Percentiles rank a stretch among this genome's conserved stretches.
phyloP scores from a whole-genome alignment of 2,113 vertebrate genomes.

The Micromys minutus region DNA sequence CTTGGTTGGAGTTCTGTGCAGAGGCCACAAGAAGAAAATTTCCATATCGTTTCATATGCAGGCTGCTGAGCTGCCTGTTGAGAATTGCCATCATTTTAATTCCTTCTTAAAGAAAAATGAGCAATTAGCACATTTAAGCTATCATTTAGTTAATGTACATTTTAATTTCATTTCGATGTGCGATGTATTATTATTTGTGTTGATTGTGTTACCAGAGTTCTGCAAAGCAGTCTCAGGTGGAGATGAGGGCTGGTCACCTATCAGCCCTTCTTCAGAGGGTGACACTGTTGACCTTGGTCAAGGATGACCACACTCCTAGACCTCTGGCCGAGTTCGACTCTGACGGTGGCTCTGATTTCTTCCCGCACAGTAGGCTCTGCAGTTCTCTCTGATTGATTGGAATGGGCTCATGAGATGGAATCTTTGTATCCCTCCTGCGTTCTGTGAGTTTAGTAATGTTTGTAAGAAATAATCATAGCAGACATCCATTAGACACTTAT shows the following conservation, averaged over 20 bases:
- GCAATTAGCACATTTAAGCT: constrained; percentile 4
- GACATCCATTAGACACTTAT: background rate
- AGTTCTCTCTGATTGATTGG: background rate
- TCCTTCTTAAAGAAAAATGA: constrained; percentile 56
- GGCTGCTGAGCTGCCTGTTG: constrained; percentile 52
- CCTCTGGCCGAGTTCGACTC: background rate
- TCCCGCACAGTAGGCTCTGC: background rate
- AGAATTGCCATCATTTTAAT: constrained; percentile 57
- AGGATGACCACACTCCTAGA: background rate
- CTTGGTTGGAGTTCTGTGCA: background rate
- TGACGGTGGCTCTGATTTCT: background rate
- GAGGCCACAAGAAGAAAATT: constrained; percentile 38
- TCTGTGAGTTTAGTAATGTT: background rate
- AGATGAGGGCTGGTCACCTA: background rate
- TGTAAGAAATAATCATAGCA: background rate
- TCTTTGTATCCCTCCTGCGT: background rate
- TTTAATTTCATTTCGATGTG: constrained; percentile 24
- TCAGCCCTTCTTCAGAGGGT: background rate
- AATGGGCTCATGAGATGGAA: constrained; percentile 22
- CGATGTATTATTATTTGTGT: constrained; percentile 45
- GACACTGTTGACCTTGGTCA: background rate
- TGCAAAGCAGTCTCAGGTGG: background rate
- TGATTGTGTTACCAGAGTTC: background rate
- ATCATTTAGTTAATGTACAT: constrained; percentile 33
- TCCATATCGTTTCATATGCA: background rate